These are phyloP conservation scores for Synchiropus splendidus DNA, from an alignment of 2,113 vertebrate genomes.

Conservation along the genomic window DNA sequence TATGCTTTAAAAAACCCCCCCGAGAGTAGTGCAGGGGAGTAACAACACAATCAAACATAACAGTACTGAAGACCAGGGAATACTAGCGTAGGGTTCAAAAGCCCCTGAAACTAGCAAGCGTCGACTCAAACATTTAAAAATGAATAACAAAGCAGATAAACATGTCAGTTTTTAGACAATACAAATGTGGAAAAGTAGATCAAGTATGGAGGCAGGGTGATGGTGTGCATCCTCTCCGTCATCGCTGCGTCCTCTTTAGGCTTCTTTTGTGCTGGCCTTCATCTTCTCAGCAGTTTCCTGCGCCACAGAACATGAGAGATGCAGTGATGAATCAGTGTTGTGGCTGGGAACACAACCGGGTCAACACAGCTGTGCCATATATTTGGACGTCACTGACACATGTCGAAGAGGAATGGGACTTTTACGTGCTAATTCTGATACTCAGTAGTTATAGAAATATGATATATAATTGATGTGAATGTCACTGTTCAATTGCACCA, in stretches of 20 bases:
- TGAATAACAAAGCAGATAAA: conserved; percentile 51
- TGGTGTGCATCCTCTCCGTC: conserved; percentile 28
- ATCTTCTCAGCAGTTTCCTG: conserved; percentile 92
- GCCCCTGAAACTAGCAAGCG: conserved; percentile 45
- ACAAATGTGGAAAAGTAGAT: conserved; percentile 39
- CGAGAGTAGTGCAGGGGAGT: conserved; percentile 45
- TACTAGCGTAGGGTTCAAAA: conserved; percentile 33
- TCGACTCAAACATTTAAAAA: conserved; percentile 45
- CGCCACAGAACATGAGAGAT: conserved; percentile 1
- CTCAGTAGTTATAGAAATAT: too few relatives aligned
- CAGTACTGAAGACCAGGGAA: conserved; percentile 59
- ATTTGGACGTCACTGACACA: too few relatives aligned
- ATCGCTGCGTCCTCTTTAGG: conserved; percentile 47
- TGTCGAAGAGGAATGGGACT: too few relatives aligned
- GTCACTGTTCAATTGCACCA: too few relatives aligned
- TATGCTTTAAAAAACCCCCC: conserved; percentile 45
- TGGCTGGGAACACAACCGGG: too few relatives aligned
- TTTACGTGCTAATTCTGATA: too few relatives aligned
- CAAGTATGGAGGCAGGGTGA: conserved; percentile 54
- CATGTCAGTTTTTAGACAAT: conserved; percentile 38
- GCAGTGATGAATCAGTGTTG: not conserved
- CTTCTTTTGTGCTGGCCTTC: conserved; percentile 84
- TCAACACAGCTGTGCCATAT: too few relatives aligned
- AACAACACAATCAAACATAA: conserved; percentile 57
- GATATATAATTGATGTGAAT: too few relatives aligned